Evolutionary conservation across 2,888 invertebrate species (phyloP).

Genomic region (Rhagonycha lutea): DNA sequence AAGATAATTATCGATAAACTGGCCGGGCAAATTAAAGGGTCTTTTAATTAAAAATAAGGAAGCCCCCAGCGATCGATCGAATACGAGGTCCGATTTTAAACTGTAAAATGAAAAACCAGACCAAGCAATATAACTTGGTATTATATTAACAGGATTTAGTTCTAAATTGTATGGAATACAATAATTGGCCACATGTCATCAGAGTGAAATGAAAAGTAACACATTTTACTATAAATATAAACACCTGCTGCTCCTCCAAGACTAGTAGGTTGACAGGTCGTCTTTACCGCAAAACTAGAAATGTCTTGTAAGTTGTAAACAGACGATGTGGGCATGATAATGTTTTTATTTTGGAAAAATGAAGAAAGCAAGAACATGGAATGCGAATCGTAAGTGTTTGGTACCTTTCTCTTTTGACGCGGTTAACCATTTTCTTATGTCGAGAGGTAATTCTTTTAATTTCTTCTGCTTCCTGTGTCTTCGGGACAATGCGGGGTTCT

Average conservation of each 20-base stretch:
- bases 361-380: background rate
- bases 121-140: background rate
- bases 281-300: background rate
- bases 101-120: background rate
- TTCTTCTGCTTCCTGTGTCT: too few relatives aligned
- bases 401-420: background rate
- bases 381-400: background rate
- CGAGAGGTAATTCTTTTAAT: too few relatives aligned
- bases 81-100: background rate
- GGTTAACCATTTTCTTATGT: too few relatives aligned
- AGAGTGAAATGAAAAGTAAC: background rate
- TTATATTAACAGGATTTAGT: background rate
- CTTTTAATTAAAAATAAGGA: background rate
- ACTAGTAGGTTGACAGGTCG: background rate
- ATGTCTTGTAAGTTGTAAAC: background rate
- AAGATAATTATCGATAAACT: background rate
- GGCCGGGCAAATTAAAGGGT: background rate
- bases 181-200: background rate
- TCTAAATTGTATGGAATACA: background rate
- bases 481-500: too few relatives aligned
- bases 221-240: background rate
- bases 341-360: background rate
- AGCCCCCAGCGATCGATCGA: background rate
- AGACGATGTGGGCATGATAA: background rate
- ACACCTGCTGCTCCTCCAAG: background rate